A percentile compares a stretch with the other conserved stretches of the same genome.
These are phyloP conservation scores for Agonopterix subpropinquella DNA, from an alignment of 2,888 invertebrate species.

Conservation along the genomic window DNA sequence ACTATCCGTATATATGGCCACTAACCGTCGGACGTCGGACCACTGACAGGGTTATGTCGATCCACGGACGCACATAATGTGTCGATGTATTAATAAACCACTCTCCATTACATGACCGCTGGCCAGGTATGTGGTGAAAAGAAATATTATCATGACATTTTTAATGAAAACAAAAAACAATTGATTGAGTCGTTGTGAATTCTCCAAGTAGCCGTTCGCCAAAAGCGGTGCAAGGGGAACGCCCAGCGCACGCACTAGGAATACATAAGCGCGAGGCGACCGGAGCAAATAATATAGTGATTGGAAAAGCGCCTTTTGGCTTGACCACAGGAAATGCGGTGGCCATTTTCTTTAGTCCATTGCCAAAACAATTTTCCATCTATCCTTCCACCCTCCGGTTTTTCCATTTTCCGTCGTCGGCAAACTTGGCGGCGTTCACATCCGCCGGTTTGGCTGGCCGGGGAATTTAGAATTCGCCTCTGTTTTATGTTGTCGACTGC, in stretches of 20 bases:
- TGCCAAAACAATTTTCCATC: constrained; percentile 66
- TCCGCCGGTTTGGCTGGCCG: constrained; percentile 33
- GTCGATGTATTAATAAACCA: constrained; percentile 23
- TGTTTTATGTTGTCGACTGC: constrained; percentile 32
- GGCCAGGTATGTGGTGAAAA: not conserved
- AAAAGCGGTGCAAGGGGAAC: constrained; percentile 3
- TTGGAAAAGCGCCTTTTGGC: constrained; percentile 67
- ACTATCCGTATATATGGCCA: constrained; percentile 20
- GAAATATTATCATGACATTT: constrained; percentile 6
- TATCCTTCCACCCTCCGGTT: constrained; percentile 50
- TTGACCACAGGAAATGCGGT: constrained; percentile 72
- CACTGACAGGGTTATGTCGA: constrained; percentile 28
- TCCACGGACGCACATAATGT: constrained; percentile 11
- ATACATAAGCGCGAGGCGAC: constrained; percentile 41
- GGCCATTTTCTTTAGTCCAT: constrained; percentile 57
- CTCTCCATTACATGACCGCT: constrained; percentile 7
- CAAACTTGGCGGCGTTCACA: constrained; percentile 49
- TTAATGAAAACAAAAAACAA: constrained; percentile 25
- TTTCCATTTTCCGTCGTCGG: constrained; percentile 60
- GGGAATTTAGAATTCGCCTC: constrained; percentile 37
- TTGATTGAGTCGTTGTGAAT: constrained; percentile 19
- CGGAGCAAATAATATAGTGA: constrained; percentile 39
- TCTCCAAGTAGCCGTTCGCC: constrained; percentile 25
- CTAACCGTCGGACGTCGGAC: constrained; percentile 12
- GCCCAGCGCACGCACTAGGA: constrained; percentile 34